Percentiles rank a stretch among this genome's conserved stretches.
phyloP scores from a whole-genome alignment of 1,140 invertebrate species.

The Cydia strobilella region DNA sequence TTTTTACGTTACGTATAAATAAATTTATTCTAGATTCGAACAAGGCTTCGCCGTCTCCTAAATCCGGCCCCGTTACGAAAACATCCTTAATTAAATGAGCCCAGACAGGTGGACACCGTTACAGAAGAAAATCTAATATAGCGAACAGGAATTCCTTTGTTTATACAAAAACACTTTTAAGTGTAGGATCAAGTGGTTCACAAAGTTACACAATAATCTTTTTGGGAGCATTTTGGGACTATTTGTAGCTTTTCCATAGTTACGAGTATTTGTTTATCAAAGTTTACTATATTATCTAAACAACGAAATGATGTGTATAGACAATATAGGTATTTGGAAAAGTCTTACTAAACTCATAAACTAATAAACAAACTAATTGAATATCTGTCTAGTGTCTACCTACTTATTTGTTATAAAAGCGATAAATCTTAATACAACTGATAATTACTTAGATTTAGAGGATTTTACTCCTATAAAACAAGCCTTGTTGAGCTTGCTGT shows the following conservation, averaged over 20 bases:
- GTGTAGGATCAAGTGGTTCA: slow-evolving; percentile 44
- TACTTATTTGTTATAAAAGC: too few relatives aligned
- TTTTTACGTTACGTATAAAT: slow-evolving; percentile 21
- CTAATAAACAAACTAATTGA: too few relatives aligned
- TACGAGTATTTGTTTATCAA: neutral
- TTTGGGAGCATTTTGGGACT: neutral
- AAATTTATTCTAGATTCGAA: slow-evolving; percentile 37
- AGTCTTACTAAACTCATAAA: too few relatives aligned
- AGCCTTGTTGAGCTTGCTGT: too few relatives aligned
- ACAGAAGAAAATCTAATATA: slow-evolving; percentile 40
- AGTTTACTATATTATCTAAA: neutral
- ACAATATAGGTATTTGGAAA: too few relatives aligned
- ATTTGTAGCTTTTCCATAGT: neutral
- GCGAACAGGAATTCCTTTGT: slow-evolving; percentile 38
- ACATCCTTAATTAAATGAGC: slow-evolving; percentile 44
- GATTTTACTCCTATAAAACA: too few relatives aligned
- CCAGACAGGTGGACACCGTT: slow-evolving; percentile 39
- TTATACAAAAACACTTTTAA: slow-evolving; percentile 47
- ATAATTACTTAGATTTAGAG: too few relatives aligned
- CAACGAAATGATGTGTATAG: too few relatives aligned
- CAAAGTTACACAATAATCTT: neutral
- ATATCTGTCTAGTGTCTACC: too few relatives aligned
- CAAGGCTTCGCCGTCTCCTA: slow-evolving; percentile 22
- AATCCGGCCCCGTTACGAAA: slow-evolving; percentile 36
- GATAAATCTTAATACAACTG: too few relatives aligned